phyloP scores from a whole-genome alignment of 2,797 vertebrate species.

The Sternotherus odoratus region DNA sequence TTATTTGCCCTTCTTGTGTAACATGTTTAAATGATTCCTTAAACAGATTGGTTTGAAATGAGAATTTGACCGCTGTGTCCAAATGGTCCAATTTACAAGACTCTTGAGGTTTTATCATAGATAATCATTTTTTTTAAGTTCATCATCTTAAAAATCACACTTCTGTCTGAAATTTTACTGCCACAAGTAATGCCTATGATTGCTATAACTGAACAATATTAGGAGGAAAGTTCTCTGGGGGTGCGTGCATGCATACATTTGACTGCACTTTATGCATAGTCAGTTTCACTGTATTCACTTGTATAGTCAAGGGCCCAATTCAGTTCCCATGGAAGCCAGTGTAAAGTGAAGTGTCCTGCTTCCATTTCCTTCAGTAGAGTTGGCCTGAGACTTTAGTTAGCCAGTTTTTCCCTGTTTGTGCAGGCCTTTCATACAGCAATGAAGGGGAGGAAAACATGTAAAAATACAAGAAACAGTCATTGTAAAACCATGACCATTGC shows the following conservation, averaged over 20 bases:
- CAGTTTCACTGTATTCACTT: neutral
- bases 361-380: neutral
- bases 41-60: constrained; percentile 1
- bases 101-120: neutral
- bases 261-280: neutral
- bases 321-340: neutral
- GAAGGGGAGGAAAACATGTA: neutral
- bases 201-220: neutral
- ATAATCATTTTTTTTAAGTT: neutral
- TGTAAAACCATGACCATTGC: neutral
- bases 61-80: neutral
- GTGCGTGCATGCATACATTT: neutral
- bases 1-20: constrained; percentile 11
- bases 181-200: neutral
- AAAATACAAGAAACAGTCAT: neutral
- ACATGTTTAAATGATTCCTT: neutral
- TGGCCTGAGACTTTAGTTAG: neutral
- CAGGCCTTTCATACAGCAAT: neutral
- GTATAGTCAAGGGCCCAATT: neutral
- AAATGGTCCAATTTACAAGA: neutral
- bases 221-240: neutral
- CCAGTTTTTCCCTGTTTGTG: neutral
- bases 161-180: neutral
- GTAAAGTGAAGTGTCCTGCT: neutral
- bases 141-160: neutral